These are phyloP conservation scores for Mythimna pallens DNA, from an alignment of 2,888 invertebrate species.

Conservation along the genomic window DNA sequence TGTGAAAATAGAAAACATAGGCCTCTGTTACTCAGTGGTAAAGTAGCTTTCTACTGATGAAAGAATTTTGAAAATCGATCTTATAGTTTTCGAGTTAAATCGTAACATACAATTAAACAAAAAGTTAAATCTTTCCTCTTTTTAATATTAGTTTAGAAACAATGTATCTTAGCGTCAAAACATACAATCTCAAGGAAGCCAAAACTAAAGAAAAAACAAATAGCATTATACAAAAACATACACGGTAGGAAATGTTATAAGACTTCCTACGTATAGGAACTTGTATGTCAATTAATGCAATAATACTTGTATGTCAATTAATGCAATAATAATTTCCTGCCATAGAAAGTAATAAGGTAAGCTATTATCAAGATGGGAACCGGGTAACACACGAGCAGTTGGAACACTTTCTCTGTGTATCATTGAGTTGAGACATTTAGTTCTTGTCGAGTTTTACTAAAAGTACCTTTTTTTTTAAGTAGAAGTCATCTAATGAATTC, in stretches of 20 bases:
- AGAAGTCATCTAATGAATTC: no score
- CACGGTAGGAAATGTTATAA: slow-evolving; percentile 12
- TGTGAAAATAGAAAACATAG: no score
- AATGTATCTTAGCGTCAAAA: neutral
- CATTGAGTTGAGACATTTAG: neutral
- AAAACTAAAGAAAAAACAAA: slow-evolving; percentile 2
- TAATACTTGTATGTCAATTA: no score
- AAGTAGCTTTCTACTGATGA: no score
- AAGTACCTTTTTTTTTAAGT: no score
- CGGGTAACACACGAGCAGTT: slow-evolving; percentile 2
- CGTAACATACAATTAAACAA: no score
- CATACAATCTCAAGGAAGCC: neutral
- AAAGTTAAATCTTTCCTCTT: no score
- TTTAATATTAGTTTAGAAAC: no score
- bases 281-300: slow-evolving; percentile 43
- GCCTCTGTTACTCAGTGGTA: no score
- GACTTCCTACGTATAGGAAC: slow-evolving; percentile 24
- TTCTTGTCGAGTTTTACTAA: neutral
- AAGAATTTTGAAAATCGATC: no score
- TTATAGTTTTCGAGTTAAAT: no score
- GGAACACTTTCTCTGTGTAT: slow-evolving; percentile 43
- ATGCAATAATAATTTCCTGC: slow-evolving; percentile 60
- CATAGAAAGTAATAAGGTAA: slow-evolving; percentile 40
- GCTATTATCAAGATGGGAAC: slow-evolving; percentile 45
- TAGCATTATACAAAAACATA: slow-evolving; percentile 2